Conservation (phyloP, 2,888 invertebrate species). For the Tetranychus truncatus region DNA sequence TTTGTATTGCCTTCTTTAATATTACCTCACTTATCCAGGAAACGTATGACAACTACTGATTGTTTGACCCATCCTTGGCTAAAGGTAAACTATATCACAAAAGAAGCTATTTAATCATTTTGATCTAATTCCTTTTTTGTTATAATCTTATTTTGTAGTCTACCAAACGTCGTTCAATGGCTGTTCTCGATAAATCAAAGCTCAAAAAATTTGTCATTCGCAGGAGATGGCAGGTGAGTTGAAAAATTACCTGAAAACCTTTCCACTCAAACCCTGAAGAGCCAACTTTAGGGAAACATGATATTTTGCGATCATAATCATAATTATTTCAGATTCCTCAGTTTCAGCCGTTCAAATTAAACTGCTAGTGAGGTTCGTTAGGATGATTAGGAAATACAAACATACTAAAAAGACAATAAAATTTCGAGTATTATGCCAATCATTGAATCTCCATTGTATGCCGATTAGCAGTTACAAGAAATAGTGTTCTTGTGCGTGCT, state of each 20-base stretch:
- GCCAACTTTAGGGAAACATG: too few relatives aligned
- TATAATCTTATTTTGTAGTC: background rate
- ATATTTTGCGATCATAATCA: too few relatives aligned
- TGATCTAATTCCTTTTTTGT: conserved; percentile 8
- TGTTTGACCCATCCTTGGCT: conserved; percentile 77
- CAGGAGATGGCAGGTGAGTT: conserved; percentile 48
- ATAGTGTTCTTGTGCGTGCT: too few relatives aligned
- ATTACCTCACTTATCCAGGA: conserved; percentile 38
- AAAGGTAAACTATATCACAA: conserved; percentile 29
- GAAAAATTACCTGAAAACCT: background rate
- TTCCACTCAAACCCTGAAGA: background rate
- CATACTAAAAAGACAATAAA: too few relatives aligned
- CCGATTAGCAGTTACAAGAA: too few relatives aligned
- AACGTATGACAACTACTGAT: conserved; percentile 59
- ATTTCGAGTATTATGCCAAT: too few relatives aligned
- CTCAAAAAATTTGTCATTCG: conserved; percentile 71
- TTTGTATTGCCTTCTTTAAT: background rate
- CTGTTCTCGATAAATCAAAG: conserved; percentile 49
- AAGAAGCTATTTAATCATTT: background rate
- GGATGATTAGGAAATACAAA: too few relatives aligned
- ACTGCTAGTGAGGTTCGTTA: too few relatives aligned
- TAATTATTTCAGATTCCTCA: too few relatives aligned
- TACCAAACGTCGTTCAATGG: conserved; percentile 6
- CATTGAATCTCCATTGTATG: too few relatives aligned
- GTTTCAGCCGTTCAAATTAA: too few relatives aligned